Evolutionary conservation across 1,140 invertebrate species (phyloP).

Genomic region (Phymorhynchus buccinoides): DNA sequence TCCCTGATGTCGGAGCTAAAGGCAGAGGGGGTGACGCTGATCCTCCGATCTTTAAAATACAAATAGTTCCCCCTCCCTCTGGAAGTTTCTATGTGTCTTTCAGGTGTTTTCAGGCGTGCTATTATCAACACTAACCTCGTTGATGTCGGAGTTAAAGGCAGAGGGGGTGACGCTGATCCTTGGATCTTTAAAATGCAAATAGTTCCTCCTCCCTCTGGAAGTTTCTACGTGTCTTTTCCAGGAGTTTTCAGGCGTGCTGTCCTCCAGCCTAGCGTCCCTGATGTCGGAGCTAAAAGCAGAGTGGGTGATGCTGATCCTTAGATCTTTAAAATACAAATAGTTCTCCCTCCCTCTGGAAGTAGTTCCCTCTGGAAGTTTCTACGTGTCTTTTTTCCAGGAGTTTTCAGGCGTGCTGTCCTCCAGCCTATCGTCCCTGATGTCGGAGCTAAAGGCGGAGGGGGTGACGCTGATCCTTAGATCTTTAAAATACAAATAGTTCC

Average conservation of each 20-base stretch:
- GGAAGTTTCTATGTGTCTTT: conserved; percentile 21
- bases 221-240: conserved; percentile 52
- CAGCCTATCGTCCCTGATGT: conserved; percentile 80
- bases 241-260: conserved; percentile 79
- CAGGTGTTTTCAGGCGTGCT: conserved; percentile 79
- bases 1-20: too few relatives aligned
- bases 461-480: too few relatives aligned
- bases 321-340: background rate
- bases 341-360: too few relatives aligned
- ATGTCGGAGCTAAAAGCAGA: too few relatives aligned
- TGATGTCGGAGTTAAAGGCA: conserved; percentile 84
- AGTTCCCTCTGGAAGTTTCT: too few relatives aligned
- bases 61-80: background rate
- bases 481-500: background rate
- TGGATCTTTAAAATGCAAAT: background rate
- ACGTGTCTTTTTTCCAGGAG: conserved; percentile 65
- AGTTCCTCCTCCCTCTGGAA: background rate
- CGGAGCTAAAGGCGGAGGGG: too few relatives aligned
- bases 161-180: conserved; percentile 85
- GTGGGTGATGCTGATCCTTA: too few relatives aligned
- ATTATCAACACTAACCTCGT: conserved; percentile 79
- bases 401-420: conserved; percentile 81
- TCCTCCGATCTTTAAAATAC: too few relatives aligned
- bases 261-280: conserved; percentile 80
- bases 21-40: too few relatives aligned